Base-by-base conservation (phyloP, 1,140 invertebrate genomes). In the Diorhabda sublineata region DNA sequence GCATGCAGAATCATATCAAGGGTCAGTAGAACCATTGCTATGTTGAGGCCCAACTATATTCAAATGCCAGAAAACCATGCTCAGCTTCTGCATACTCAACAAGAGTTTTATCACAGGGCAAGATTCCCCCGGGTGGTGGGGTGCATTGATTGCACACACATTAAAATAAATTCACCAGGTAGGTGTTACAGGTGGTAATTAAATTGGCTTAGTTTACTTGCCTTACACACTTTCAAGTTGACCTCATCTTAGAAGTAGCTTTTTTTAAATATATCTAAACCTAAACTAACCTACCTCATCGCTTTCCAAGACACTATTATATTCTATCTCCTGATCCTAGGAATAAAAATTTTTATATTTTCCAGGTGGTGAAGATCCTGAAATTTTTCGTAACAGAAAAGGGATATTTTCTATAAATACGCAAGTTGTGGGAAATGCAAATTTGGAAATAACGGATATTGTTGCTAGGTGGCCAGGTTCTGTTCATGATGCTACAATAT, bases 351-450 rank as follows among this genome's bases (percentile, higher is more conserved):
- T 42, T 59, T n/a, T 60, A 43, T 60, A 9, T 64, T 6, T 70
- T 70, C 45, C 63, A 70, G 71, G 73, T 60, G 71, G 71, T 45
- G 71, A 74, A 11, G 61, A 75, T 69, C 76, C 74, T 47, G 79
- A 82, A 72, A 61, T 71, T 11, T 83, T 74, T 69, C 65, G 78
- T 6, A 82, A 82, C 64, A 73, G 79, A 68, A 82, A 83, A 72
- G 69, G 69, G 3, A 81, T 74, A 67, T 82, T 80, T 74, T 80
- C 78, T 3, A 72, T 81, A 42, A 82, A 83, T 71, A 75, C 80
- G 0, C 81, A 82, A 73, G 67, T 75, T 9, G 66, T 81, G 8
- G 76, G 74, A 58, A 74, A 79, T 73, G 42, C 71, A 3, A 47
- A 76, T 52, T 45, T 78, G 26, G 60, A 66, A 60, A 76, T 82